Conservation (phyloP, 92 coral and sea anemone genomes). For the Actinostola sp. region DNA sequence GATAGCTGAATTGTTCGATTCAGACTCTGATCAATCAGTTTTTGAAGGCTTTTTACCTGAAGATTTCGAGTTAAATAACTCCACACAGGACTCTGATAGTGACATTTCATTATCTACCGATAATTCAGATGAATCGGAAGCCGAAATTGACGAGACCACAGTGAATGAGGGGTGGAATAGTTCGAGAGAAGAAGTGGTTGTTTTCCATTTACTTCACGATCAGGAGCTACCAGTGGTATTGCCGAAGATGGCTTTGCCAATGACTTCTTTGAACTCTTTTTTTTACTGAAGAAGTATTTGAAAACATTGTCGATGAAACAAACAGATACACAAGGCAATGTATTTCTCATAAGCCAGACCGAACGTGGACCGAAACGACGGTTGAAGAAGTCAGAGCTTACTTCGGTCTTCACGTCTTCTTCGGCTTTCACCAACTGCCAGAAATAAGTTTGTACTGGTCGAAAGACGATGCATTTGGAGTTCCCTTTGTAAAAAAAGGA, state of each 20-base stretch:
- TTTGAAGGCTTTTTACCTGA: no score
- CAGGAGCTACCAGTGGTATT: constrained; percentile 4
- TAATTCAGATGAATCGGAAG: no score
- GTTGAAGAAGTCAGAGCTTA: constrained; percentile 12
- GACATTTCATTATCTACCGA: no score
- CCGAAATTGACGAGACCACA: no score
- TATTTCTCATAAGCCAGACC: not conserved
- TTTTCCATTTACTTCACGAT: not conserved
- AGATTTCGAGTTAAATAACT: no score
- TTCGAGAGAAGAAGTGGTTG: no score
- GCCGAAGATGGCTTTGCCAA: not conserved
- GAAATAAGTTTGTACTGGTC: no score
- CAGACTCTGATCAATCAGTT: no score
- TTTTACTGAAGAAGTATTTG: not conserved
- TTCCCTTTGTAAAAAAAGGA: not conserved
- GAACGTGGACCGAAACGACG: not conserved
- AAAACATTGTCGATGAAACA: not conserved
- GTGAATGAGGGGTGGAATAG: no score
- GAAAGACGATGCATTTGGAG: not conserved
- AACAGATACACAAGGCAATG: not conserved
- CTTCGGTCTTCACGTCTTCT: not conserved
- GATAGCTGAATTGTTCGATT: no score
- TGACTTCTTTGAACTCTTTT: not conserved
- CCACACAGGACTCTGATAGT: no score
- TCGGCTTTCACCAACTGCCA: not conserved